These are phyloP conservation scores for Phaethornis superciliosus DNA, from an alignment of 2,113 vertebrate species.

Conservation along the genomic window DNA sequence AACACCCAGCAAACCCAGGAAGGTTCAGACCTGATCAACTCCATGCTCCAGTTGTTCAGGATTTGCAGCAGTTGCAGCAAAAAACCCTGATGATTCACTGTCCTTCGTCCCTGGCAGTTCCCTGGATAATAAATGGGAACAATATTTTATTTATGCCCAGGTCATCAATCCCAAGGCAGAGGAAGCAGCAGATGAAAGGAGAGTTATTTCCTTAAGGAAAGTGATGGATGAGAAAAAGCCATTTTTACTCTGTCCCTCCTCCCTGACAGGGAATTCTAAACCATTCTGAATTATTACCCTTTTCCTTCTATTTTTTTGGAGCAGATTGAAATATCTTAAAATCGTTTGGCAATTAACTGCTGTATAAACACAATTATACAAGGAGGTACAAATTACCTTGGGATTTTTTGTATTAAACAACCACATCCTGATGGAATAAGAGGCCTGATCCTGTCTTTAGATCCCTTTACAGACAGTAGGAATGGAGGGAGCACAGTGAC, in stretches of 20 bases:
- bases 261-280: slow-evolving; percentile 25
- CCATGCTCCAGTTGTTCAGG: slow-evolving; percentile 1
- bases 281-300: neutral
- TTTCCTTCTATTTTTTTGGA: neutral
- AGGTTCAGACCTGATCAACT: slow-evolving; percentile 13
- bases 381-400: neutral
- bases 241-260: slow-evolving; percentile 8
- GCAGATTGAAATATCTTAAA: neutral
- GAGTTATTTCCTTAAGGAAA: slow-evolving; percentile 24
- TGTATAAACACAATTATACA: slow-evolving; percentile 30
- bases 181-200: slow-evolving; percentile 9
- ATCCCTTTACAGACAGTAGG: neutral
- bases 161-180: slow-evolving; percentile 54
- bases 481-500: neutral
- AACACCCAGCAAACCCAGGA: neutral
- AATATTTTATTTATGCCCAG: slow-evolving; percentile 36
- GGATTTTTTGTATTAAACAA: neutral
- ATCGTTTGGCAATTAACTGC: slow-evolving; percentile 12
- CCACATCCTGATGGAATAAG: neutral
- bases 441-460: neutral
- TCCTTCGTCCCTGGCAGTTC: slow-evolving; percentile 26
- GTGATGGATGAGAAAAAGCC: slow-evolving; percentile 43
- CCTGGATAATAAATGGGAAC: slow-evolving; percentile 60
- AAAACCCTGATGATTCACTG: slow-evolving; percentile 43
- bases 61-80: slow-evolving; percentile 39